phyloP scores from a whole-genome alignment of 2,888 invertebrate species.

The Himalopsyche anomala region DNA sequence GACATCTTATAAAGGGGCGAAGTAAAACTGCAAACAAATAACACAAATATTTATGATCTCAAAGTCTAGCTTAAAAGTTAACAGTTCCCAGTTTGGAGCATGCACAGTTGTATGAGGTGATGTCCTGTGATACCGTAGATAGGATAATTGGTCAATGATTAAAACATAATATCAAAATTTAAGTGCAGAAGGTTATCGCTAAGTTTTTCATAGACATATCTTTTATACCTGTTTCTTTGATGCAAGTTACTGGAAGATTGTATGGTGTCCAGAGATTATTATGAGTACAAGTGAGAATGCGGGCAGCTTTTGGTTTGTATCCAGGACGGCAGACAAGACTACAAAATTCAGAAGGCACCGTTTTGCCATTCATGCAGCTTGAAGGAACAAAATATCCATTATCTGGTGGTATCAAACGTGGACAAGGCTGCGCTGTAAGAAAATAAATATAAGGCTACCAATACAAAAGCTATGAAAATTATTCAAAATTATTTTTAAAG shows the following conservation, averaged over 20 bases:
- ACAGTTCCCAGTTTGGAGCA: no score
- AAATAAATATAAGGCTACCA: background rate
- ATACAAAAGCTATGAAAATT: background rate
- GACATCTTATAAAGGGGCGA: constrained; percentile 80
- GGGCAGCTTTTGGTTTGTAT: constrained; percentile 69
- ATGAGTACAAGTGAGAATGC: constrained; percentile 69
- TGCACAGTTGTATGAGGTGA: no score
- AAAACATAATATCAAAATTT: no score
- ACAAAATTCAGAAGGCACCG: constrained; percentile 74
- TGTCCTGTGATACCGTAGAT: no score
- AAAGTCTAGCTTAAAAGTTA: background rate
- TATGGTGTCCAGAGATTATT: constrained; percentile 70
- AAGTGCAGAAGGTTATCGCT: no score
- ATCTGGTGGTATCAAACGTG: constrained; percentile 72
- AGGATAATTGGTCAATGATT: no score
- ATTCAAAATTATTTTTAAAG: no score
- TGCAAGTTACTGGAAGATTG: constrained; percentile 68
- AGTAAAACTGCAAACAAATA: constrained; percentile 68
- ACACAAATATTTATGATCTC: background rate
- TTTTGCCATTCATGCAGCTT: constrained; percentile 74
- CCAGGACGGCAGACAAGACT: constrained; percentile 74
- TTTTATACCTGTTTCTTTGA: constrained; percentile 48
- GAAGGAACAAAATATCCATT: constrained; percentile 76
- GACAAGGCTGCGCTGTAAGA: constrained; percentile 73
- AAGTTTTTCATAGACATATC: no score